These are phyloP conservation scores for Echinops telfairi DNA, from an alignment of 2,113 vertebrate species.

Conservation along the genomic window DNA sequence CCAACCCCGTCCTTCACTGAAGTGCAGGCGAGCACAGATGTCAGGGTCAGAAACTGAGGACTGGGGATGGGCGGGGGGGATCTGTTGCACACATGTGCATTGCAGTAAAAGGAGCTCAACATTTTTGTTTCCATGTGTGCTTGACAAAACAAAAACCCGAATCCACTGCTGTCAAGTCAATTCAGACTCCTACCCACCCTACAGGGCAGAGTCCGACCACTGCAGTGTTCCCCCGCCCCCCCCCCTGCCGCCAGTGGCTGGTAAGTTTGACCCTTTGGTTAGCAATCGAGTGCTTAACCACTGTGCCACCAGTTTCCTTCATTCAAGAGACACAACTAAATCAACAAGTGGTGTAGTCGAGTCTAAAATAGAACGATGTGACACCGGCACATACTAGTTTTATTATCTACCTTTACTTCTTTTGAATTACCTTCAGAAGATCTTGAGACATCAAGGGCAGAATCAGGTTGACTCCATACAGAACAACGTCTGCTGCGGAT, in stretches of 20 bases:
- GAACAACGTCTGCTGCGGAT: slow-evolving; percentile 97
- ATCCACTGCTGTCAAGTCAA: not conserved
- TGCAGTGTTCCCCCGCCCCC: not conserved
- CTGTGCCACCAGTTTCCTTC: not conserved
- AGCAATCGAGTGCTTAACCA: not conserved
- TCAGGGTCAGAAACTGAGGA: not conserved
- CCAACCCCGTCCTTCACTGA: not conserved
- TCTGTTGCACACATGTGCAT: no score
- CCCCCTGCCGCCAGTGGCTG: not conserved
- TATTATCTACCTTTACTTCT: not conserved
- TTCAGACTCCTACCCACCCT: not conserved
- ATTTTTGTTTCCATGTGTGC: not conserved
- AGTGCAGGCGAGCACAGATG: not conserved
- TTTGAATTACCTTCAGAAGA: slow-evolving; percentile 93
- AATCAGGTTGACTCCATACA: slow-evolving; percentile 98
- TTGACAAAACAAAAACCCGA: not conserved
- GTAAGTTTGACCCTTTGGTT: not conserved
- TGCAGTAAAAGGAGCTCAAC: not conserved
- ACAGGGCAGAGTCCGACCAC: not conserved
- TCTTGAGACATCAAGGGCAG: slow-evolving; percentile 99
- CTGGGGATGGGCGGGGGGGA: not conserved
- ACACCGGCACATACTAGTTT: not conserved
- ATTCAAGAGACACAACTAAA: not conserved
- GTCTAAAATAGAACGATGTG: not conserved
- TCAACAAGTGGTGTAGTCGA: not conserved